A percentile compares a stretch with the other conserved stretches of the same genome.
Evolutionary conservation across 1,140 invertebrate species (phyloP).

Genomic region (Odontomachus brunneus): DNA sequence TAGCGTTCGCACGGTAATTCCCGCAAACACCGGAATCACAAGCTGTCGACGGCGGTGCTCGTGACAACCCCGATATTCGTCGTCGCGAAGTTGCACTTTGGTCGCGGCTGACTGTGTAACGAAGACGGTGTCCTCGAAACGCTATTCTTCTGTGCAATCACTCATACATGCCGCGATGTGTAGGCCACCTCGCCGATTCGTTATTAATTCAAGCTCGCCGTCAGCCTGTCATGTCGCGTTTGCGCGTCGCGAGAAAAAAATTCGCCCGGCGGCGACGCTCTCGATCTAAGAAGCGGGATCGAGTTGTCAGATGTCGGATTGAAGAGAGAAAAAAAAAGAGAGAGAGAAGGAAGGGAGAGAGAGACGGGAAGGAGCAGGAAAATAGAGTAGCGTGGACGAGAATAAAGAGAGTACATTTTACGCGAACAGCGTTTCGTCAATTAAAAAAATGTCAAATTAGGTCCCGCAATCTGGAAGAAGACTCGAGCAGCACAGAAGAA

Average conservation of each 20-base stretch:
- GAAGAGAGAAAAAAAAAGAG: background rate
- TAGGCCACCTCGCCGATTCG: background rate
- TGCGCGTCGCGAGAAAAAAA: background rate
- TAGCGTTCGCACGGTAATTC: constrained; percentile 50
- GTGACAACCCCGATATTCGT: constrained; percentile 23
- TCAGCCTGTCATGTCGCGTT: constrained; percentile 17
- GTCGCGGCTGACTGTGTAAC: background rate
- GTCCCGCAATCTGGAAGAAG: too few species aligned
- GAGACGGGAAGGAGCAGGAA: background rate
- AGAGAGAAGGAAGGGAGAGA: background rate
- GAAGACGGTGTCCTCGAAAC: background rate
- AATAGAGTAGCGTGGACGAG: too few species aligned
- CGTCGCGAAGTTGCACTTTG: constrained; percentile 13
- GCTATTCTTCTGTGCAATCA: too few species aligned
- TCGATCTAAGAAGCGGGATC: background rate
- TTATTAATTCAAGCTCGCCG: constrained; percentile 59
- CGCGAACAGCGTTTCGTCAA: too few species aligned
- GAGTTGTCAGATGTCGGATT: too few species aligned
- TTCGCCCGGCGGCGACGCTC: background rate
- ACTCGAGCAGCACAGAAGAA: background rate
- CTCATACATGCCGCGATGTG: constrained; percentile 10
- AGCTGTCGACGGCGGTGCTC: constrained; percentile 29
- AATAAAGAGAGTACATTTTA: too few species aligned
- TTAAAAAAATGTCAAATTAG: too few species aligned
- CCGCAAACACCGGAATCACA: constrained; percentile 39